Percentiles rank a stretch among this genome's conserved stretches.
phyloP scores from a whole-genome alignment of 2,888 invertebrate genomes.

The Euphydryas editha region DNA sequence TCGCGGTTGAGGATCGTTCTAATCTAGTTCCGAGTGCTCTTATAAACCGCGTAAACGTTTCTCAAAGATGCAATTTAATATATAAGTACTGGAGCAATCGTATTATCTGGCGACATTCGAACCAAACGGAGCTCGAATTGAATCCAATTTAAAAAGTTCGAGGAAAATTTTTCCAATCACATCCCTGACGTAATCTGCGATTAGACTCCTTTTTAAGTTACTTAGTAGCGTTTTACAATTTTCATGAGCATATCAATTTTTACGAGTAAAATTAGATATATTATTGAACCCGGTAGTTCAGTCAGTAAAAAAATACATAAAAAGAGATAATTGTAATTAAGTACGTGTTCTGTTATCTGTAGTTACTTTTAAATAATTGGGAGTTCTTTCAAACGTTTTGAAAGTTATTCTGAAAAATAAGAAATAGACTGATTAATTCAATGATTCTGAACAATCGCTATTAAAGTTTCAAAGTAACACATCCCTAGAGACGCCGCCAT shows the following conservation, averaged over 20 bases:
- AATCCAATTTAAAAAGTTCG: conserved; percentile 82
- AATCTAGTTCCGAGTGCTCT: conserved; percentile 19
- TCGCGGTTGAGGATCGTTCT: too few species aligned
- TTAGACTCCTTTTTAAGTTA: conserved; percentile 60
- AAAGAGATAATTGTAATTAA: too few species aligned
- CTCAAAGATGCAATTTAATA: conserved; percentile 77
- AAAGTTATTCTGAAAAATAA: neutral
- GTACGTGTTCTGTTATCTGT: too few species aligned
- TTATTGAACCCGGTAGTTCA: neutral
- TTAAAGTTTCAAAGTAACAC: conserved; percentile 57
- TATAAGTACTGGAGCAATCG: conserved; percentile 70
- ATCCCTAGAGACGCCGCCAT: conserved; percentile 61
- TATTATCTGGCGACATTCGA: conserved; percentile 72
- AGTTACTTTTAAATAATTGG: too few species aligned
- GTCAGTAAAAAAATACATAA: neutral
- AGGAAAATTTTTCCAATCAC: conserved; percentile 80
- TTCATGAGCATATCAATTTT: conserved; percentile 22
- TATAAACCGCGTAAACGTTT: conserved; percentile 61
- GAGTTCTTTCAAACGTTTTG: neutral
- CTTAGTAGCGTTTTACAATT: conserved; percentile 42
- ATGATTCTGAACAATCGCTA: conserved; percentile 64
- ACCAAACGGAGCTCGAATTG: conserved; percentile 68
- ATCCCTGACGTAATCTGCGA: conserved; percentile 69
- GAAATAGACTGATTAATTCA: conserved; percentile 51
- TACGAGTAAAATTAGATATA: conserved; percentile 5